Conservation (phyloP, 2,113 vertebrate genomes). For the Carassius carassius region DNA sequence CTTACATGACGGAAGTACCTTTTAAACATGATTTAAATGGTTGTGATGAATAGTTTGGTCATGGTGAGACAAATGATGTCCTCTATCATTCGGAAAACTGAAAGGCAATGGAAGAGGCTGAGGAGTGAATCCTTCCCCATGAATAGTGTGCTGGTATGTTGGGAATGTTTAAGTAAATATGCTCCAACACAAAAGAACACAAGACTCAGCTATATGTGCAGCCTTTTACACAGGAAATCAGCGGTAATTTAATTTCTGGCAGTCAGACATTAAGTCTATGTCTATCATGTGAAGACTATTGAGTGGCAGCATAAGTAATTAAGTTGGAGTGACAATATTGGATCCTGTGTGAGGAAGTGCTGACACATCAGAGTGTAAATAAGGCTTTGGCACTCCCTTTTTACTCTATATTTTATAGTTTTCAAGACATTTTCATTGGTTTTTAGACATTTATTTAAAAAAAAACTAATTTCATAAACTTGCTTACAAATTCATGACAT, state of each 20-base stretch:
- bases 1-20: constrained; percentile 20
- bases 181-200: constrained; percentile 36
- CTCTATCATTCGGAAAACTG: constrained; percentile 6
- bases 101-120: not conserved
- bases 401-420: no score
- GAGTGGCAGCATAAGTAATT: constrained; percentile 68
- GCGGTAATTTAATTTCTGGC: constrained; percentile 72
- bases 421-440: no score
- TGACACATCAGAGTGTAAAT: constrained; percentile 74
- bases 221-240: constrained; percentile 60
- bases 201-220: not conserved
- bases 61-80: constrained; percentile 10
- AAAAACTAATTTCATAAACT: no score
- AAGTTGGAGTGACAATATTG: constrained; percentile 62
- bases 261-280: constrained; percentile 61
- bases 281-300: constrained; percentile 70
- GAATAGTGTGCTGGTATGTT: not conserved
- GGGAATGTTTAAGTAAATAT: not conserved
- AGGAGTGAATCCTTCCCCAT: not conserved
- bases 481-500: no score
- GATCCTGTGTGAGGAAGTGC: constrained; percentile 66
- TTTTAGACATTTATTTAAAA: no score
- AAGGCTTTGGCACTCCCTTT: constrained; percentile 52
- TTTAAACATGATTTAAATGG: constrained; percentile 31
- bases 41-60: constrained; percentile 26